phyloP scores from a whole-genome alignment of 2,888 invertebrate genomes.

The Acanthosoma haemorrhoidale region DNA sequence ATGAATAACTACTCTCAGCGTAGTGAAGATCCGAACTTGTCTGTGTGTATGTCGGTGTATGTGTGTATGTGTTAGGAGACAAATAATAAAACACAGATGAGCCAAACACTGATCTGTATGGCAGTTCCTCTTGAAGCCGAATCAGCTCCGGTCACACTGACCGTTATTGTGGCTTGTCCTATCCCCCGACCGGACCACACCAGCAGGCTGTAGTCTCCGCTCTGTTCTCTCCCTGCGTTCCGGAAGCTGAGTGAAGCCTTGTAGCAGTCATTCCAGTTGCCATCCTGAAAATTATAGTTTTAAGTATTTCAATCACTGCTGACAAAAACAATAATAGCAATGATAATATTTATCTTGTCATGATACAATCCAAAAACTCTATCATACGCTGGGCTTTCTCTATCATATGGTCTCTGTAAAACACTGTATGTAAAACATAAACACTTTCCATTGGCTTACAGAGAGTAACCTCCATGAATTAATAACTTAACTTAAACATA shows the following conservation, averaged over 20 bases:
- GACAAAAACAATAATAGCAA: too few relatives aligned
- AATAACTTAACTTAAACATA: too few relatives aligned
- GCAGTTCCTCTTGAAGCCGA: slow-evolving; percentile 28
- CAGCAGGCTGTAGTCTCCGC: slow-evolving; percentile 59
- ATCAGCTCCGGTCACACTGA: slow-evolving; percentile 53
- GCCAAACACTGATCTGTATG: not conserved
- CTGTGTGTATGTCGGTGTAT: too few relatives aligned
- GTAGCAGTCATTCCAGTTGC: slow-evolving; percentile 55
- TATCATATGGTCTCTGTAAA: too few relatives aligned
- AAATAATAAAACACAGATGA: not conserved
- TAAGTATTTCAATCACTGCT: too few relatives aligned
- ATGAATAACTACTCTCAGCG: not conserved
- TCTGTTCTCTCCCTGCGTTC: slow-evolving; percentile 54
- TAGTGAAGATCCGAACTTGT: too few relatives aligned
- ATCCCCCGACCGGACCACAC: slow-evolving; percentile 59
- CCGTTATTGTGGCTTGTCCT: slow-evolving; percentile 57
- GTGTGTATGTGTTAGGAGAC: slow-evolving; percentile 18
- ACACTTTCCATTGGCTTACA: too few relatives aligned
- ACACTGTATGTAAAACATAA: too few relatives aligned
- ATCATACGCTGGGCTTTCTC: too few relatives aligned
- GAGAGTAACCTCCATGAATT: too few relatives aligned
- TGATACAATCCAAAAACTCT: too few relatives aligned
- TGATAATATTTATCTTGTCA: too few relatives aligned
- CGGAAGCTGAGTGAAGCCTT: slow-evolving; percentile 56
- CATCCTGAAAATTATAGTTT: slow-evolving; percentile 48